Percentiles rank a stretch among this genome's conserved stretches.
phyloP scores from a whole-genome alignment of 35 echinoderm and acorn worm species.

The Lytechinus variegatus region DNA sequence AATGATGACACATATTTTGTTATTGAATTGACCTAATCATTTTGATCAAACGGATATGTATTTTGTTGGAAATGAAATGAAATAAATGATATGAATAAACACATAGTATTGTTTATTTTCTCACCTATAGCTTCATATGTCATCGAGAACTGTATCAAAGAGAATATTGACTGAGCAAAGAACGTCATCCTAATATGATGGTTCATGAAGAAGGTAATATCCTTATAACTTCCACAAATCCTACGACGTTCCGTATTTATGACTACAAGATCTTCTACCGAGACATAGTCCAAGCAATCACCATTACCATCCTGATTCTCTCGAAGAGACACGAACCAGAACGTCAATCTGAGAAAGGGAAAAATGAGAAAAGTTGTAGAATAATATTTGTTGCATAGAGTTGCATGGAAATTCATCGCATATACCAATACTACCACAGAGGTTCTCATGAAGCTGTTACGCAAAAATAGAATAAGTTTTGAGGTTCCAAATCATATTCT shows the following conservation, averaged over 20 bases:
- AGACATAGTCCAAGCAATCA: slow-evolving; percentile 8
- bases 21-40: too few relatives aligned
- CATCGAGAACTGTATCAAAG: slow-evolving; percentile 10
- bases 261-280: background rate
- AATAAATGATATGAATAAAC: too few relatives aligned
- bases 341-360: background rate
- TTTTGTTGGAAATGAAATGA: too few relatives aligned
- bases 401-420: too few relatives aligned
- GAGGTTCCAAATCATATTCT: too few relatives aligned
- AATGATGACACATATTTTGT: too few relatives aligned
- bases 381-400: too few relatives aligned
- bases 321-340: background rate
- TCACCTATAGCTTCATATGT: slow-evolving; percentile 36
- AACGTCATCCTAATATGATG: background rate
- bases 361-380: too few relatives aligned
- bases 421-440: too few relatives aligned
- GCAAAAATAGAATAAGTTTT: too few relatives aligned
- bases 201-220: slow-evolving; percentile 13
- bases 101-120: background rate
- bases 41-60: too few relatives aligned
- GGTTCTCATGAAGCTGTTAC: too few relatives aligned
- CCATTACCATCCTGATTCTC: background rate
- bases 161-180: background rate
- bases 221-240: background rate
- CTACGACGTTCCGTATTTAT: background rate